Base-by-base conservation (phyloP, 2,797 vertebrate species). In the Streptopelia turtur region DNA sequence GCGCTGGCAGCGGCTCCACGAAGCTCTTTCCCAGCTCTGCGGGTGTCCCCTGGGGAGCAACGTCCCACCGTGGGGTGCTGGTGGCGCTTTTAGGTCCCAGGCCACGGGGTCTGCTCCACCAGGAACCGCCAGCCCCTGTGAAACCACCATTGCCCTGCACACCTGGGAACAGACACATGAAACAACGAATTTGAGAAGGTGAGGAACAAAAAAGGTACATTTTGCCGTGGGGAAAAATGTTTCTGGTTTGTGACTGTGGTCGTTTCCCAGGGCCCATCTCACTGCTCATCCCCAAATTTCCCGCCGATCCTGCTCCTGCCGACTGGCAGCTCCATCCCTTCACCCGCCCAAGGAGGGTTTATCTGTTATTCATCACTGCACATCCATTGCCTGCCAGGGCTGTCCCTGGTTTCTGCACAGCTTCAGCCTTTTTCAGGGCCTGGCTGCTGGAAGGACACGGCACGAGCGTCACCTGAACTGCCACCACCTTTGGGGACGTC, bases 361-460 rank as follows among this genome's bases (percentile, higher is more conserved):
- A 77, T 87, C 88, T 96, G 95, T 91, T 81, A 87, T 94, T 95
- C 91, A 86, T 91, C 81, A 94, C 93, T 31, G 23, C 69, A 76
- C 64, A 84, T 35, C 68, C 83, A 82, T 70, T 66, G 61, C 79
- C 87, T 86, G 92, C 94, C 83, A 90, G 78, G 74, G 70, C 76
- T 41, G 83, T n/a, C 70, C 87, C 65, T 56, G 49, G 65, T 59
- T 83, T 93, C 72, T 49, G n/a, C 87, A 69, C 79, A 59, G 77
- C 95, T 93, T 52, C 65, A 30, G 87, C 82, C 87, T 50, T n/a
- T 14, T 49, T 82, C 92, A 81, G 65, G 83, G 91, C 82, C 61
- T 9, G 24, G 33, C 24, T 52, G 21, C 72, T 77, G 92, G 83
- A 90, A 84, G 59, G 69, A 89, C 21, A 5, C 25, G 35, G 45